phyloP scores from a whole-genome alignment of 2,113 vertebrate species.

The Alosa alosa region DNA sequence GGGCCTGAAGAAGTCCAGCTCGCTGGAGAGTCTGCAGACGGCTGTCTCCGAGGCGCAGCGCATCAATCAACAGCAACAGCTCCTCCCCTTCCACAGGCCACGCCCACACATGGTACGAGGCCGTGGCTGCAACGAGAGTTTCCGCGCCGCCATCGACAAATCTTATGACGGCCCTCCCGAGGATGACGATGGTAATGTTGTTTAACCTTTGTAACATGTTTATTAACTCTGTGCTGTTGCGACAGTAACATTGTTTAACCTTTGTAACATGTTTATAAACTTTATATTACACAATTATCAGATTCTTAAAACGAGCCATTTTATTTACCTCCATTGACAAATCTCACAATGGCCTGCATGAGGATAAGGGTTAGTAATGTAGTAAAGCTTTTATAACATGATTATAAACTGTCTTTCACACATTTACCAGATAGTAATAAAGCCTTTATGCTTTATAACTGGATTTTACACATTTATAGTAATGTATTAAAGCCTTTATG shows the following conservation, averaged over 20 bases:
- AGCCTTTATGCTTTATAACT: too few species aligned
- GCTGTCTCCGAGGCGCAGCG: conserved; percentile 89
- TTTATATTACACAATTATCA: not conserved
- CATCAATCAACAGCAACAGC: conserved; percentile 66
- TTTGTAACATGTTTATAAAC: not conserved
- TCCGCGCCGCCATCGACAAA: conserved; percentile 96
- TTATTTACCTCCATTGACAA: too few species aligned
- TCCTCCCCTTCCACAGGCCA: conserved; percentile 91
- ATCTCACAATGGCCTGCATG: too few species aligned
- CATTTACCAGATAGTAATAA: too few species aligned
- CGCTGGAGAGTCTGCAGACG: conserved; percentile 95
- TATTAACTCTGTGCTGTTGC: not conserved
- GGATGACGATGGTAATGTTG: conserved; percentile 79
- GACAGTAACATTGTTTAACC: not conserved
- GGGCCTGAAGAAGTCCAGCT: conserved; percentile 97
- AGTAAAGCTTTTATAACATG: too few species aligned
- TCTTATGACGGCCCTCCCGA: conserved; percentile 94
- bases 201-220: not conserved
- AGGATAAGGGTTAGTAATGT: too few species aligned
- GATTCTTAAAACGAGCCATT: too few species aligned
- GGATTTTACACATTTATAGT: too few species aligned
- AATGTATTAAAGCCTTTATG: too few species aligned
- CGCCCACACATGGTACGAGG: conserved; percentile 91
- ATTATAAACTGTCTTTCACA: too few species aligned
- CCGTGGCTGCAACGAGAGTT: conserved; percentile 96